Conservation (phyloP, 2,113 vertebrate species). For the Poecile atricapillus region DNA sequence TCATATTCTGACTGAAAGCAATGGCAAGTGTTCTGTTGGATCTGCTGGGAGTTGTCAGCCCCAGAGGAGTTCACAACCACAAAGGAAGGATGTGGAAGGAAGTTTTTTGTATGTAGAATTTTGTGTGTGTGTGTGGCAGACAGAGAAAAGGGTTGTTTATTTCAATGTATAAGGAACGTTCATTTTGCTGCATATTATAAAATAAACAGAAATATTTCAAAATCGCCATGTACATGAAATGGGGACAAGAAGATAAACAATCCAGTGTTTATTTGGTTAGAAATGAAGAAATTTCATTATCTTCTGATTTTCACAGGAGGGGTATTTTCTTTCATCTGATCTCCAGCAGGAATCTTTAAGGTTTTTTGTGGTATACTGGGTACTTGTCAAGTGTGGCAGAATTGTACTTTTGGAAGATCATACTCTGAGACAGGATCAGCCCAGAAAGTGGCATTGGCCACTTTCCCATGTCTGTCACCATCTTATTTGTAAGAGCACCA, state of each 20-base stretch:
- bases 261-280: slow-evolving; percentile 16
- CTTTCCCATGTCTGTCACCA: background rate
- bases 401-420: background rate
- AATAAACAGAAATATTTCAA: slow-evolving; percentile 11
- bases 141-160: background rate
- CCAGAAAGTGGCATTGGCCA: background rate
- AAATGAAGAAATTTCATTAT: background rate
- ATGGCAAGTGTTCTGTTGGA: slow-evolving; percentile 10
- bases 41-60: background rate
- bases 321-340: background rate
- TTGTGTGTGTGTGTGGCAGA: background rate
- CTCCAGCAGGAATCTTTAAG: background rate
- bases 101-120: background rate
- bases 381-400: background rate
- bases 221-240: background rate
- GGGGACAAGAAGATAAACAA: background rate
- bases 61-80: background rate
- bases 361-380: background rate
- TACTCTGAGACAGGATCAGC: background rate
- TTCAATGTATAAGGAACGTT: background rate
- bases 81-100: slow-evolving; percentile 43
- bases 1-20: background rate
- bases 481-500: background rate
- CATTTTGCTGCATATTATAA: background rate
- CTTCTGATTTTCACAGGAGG: background rate